Percentiles rank a stretch among this genome's conserved stretches.
Conservation (phyloP, 2,113 vertebrate genomes). For the Daphoenositta chrysoptera region DNA sequence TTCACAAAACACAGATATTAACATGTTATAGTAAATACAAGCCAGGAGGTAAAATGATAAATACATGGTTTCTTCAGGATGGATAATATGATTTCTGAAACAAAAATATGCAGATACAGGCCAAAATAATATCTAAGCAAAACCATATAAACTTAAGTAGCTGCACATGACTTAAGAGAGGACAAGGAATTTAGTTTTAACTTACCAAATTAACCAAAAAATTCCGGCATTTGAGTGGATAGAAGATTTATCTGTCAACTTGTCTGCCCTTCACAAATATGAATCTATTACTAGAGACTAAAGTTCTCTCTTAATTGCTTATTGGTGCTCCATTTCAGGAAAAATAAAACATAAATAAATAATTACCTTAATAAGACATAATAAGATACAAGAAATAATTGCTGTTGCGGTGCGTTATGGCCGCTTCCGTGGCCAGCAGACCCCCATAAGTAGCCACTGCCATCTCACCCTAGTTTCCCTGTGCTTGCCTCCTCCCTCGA, state of each 20-base stretch:
- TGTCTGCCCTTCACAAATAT: neutral
- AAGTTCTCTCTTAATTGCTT: neutral
- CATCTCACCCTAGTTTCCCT: no score
- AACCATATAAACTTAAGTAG: neutral
- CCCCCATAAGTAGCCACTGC: no score
- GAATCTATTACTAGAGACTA: neutral
- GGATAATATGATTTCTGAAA: neutral
- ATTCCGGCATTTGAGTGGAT: neutral
- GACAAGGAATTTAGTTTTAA: neutral
- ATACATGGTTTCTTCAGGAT: rapidly evolving
- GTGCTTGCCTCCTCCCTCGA: no score
- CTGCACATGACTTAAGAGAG: neutral
- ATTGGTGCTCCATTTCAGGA: neutral
- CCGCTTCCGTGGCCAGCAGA: no score
- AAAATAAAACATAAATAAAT: neutral
- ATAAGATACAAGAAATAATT: neutral
- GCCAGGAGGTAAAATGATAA: neutral
- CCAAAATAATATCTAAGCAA: neutral
- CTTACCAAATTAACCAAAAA: neutral
- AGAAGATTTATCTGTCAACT: neutral
- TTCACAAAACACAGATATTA: neutral
- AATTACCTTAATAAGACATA: neutral
- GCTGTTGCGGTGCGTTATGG: no score
- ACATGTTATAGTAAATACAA: neutral
- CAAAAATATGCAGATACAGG: neutral